Conservation (phyloP, 2,797 vertebrate species). For the Malurus splendens region DNA sequence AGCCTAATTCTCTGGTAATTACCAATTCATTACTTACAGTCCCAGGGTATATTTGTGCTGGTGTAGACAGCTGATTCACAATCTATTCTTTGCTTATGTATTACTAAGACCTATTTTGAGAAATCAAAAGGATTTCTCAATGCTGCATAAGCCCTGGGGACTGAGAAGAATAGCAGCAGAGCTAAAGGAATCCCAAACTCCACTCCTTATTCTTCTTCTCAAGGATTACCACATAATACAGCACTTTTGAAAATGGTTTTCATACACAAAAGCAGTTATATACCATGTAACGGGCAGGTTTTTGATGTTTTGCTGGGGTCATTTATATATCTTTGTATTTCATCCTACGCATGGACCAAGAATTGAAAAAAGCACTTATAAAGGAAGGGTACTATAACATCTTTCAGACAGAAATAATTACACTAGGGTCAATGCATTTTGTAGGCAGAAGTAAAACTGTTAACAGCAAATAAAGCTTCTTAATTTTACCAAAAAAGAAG, state of each 20-base stretch:
- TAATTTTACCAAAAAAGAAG: not conserved
- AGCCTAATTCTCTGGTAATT: conserved; percentile 2
- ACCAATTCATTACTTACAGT: not conserved
- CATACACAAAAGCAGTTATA: not conserved
- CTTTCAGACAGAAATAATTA: not conserved
- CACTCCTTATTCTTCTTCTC: not conserved
- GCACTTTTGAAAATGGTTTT: not conserved
- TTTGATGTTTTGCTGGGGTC: not conserved
- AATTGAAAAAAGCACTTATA: not conserved
- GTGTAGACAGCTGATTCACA: not conserved
- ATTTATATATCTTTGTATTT: not conserved
- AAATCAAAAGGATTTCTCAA: not conserved
- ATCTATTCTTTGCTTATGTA: not conserved
- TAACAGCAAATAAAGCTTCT: not conserved
- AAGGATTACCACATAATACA: not conserved
- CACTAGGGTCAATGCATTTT: not conserved
- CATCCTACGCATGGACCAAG: not conserved
- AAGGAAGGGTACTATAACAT: not conserved
- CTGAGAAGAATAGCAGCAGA: not conserved
- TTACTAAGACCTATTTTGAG: conserved; percentile 2
- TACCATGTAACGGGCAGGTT: not conserved
- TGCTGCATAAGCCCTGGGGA: not conserved
- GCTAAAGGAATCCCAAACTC: not conserved
- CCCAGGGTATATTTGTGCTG: not conserved
- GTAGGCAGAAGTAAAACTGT: not conserved